These are phyloP conservation scores for Acanthosoma haemorrhoidale DNA, from an alignment of 2,888 invertebrate genomes.

Conservation along the genomic window DNA sequence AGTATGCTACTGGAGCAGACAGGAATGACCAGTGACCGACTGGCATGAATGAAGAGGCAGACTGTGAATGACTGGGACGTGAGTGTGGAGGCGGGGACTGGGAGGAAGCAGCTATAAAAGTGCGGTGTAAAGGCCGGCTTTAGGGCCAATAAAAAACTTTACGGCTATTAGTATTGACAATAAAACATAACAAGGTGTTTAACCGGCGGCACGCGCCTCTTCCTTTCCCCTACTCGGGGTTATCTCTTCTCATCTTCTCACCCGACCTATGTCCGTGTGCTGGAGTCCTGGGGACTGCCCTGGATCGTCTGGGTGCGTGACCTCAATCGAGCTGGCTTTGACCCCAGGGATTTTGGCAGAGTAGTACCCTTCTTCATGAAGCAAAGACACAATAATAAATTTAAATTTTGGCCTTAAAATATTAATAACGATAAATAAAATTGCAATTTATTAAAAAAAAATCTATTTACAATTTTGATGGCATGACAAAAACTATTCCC, in stretches of 20 bases:
- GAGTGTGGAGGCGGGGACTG: conserved; percentile 2
- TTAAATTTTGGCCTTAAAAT: too few relatives aligned
- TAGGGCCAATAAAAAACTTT: conserved; percentile 29
- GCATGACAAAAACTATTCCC: too few relatives aligned
- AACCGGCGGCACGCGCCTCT: conserved; percentile 17
- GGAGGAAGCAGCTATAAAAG: conserved; percentile 17
- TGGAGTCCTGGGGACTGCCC: neutral
- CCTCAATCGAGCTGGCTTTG: too few relatives aligned
- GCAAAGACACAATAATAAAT: too few relatives aligned
- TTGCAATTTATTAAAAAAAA: too few relatives aligned
- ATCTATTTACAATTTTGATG: too few relatives aligned
- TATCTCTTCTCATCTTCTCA: neutral
- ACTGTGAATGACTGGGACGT: conserved; percentile 3
- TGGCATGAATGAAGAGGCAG: neutral
- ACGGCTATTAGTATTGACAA: conserved; percentile 29
- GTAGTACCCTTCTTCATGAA: too few relatives aligned
- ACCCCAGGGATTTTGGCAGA: too few relatives aligned
- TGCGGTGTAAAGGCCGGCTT: conserved; percentile 19
- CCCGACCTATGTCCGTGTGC: neutral
- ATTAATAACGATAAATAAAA: too few relatives aligned
- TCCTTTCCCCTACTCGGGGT: neutral
- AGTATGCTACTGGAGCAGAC: neutral
- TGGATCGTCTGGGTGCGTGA: too few relatives aligned
- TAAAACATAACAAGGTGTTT: conserved; percentile 31
- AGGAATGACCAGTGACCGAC: neutral